Conservation (phyloP, 2,113 vertebrate species). For the Sebastes schlegelii region DNA sequence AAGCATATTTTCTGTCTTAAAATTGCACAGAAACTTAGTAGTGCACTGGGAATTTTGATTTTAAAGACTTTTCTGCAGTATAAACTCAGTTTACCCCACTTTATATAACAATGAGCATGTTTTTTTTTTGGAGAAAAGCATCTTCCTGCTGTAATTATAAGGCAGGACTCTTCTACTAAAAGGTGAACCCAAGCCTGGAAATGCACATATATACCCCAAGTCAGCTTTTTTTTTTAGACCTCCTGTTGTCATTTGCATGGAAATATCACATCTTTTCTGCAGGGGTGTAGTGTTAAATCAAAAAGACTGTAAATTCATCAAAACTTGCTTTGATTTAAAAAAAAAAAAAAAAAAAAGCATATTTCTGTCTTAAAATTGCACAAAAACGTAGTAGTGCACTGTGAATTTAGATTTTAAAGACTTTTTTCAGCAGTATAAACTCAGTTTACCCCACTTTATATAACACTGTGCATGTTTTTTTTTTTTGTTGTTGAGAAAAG, state of each 20-base stretch:
- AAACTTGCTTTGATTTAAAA: background rate
- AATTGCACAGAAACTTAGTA: background rate
- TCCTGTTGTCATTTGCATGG: slow-evolving; percentile 37
- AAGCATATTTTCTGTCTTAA: background rate
- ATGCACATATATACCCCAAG: slow-evolving; percentile 9
- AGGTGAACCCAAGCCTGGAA: slow-evolving; percentile 19
- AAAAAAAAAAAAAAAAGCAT: background rate
- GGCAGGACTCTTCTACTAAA: background rate
- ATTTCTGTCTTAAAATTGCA: background rate
- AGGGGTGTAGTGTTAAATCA: background rate
- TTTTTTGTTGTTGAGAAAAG: background rate
- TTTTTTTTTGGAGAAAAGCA: background rate
- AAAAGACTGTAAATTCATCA: background rate
- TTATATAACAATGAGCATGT: background rate
- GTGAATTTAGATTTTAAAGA: background rate
- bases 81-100: background rate
- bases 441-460: background rate
- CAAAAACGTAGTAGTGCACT: background rate
- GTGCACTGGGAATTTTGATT: background rate
- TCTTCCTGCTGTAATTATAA: background rate
- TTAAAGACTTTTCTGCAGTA: background rate
- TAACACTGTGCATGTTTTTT: background rate
- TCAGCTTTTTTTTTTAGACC: slow-evolving; percentile 24
- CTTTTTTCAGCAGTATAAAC: background rate
- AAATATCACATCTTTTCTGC: slow-evolving; percentile 8